Conservation (phyloP, 2,888 invertebrate genomes). For the Mechanitis mazaeus region DNA sequence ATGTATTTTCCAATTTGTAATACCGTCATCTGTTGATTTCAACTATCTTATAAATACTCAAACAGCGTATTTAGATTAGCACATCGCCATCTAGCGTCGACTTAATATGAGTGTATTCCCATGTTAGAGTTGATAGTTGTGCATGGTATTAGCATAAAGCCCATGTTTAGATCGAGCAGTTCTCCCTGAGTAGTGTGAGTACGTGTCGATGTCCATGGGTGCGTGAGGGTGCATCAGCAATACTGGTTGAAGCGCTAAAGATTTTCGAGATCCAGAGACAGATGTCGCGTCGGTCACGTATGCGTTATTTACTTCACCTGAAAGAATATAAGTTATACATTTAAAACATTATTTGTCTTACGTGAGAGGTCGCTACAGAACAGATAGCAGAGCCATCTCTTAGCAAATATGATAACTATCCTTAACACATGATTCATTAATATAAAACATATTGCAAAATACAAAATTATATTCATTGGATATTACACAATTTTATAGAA, state of each 20-base stretch:
- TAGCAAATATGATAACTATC: not conserved
- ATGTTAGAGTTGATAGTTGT: conserved; percentile 80
- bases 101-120: not conserved
- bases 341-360: not conserved
- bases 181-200: conserved; percentile 87
- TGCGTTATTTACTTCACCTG: conserved; percentile 92
- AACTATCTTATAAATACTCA: not conserved
- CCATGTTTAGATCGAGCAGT: conserved; percentile 80
- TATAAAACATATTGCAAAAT: not conserved
- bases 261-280: conserved; percentile 89
- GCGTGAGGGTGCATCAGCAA: conserved; percentile 84
- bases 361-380: not conserved
- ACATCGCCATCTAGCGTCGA: conserved; percentile 26
- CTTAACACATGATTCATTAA: not conserved
- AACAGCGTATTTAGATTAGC: not conserved
- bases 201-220: conserved; percentile 82
- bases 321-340: conserved; percentile 31
- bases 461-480: not conserved
- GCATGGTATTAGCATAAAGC: conserved; percentile 80
- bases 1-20: not conserved
- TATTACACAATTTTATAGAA: no score
- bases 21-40: conserved; percentile 36
- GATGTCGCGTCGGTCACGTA: conserved; percentile 91
- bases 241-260: conserved; percentile 90
- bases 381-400: not conserved